These are phyloP conservation scores for Agrilus cyanescens DNA, from an alignment of 2,888 invertebrate genomes.

Conservation along the genomic window DNA sequence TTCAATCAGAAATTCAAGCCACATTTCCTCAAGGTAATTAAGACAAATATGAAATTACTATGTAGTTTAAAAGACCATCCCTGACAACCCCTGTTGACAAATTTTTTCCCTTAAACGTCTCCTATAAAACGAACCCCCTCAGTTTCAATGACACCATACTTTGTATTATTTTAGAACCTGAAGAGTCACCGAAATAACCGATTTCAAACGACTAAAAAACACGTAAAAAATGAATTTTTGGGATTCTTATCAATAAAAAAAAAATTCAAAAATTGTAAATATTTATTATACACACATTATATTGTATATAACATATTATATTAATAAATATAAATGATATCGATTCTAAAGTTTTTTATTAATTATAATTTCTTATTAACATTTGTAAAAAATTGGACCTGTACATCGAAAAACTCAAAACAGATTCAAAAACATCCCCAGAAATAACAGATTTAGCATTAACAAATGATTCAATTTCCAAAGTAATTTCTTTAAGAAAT, in stretches of 20 bases:
- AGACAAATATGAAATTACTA: constrained; percentile 13
- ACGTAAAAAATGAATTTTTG: not conserved
- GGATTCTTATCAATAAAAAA: too few species aligned
- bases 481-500: constrained; percentile 5
- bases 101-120: too few species aligned
- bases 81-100: not conserved
- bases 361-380: constrained; percentile 1
- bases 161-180: not conserved
- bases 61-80: not conserved
- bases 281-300: too few species aligned
- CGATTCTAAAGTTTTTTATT: too few species aligned
- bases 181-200: not conserved
- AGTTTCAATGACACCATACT: not conserved
- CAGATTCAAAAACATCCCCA: constrained; percentile 2
- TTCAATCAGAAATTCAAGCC: constrained; percentile 23
- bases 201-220: not conserved
- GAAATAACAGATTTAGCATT: too few species aligned
- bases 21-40: constrained; percentile 10
- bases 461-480: constrained; percentile 1
- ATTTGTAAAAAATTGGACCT: constrained; percentile 10
- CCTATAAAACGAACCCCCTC: too few species aligned
- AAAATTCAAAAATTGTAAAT: too few species aligned
- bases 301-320: too few species aligned
- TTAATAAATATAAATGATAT: too few species aligned
- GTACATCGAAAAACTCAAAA: constrained; percentile 11